Base-by-base conservation (phyloP, 2,888 invertebrate species). In the Tinea trinotella region DNA sequence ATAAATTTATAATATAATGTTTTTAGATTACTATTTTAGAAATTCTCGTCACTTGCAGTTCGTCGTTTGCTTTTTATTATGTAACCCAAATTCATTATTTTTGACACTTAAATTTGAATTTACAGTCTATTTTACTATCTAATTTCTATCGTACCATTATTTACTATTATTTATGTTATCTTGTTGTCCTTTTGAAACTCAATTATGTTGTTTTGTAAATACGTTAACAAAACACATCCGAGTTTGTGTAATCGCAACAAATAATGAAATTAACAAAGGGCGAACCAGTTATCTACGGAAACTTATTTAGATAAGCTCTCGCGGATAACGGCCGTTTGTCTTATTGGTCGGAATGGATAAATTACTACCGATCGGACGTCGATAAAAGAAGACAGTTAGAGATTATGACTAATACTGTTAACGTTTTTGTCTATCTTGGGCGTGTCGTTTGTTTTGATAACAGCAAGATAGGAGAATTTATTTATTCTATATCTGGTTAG, bases 301-400 rank as follows among this genome's bases (percentile, higher is more conserved):
- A 76, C 78, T 75, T 83, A 82, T 83, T 80, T 77, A 82, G 84
- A 83, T 84, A 82, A 81, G 76, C 76, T 66, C 66, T 68, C 70
- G 71, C 69, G 74, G 74, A 53, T 53, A 74, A 68, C 62, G 67
- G 62, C 62, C 68, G 66, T 70, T 70, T 70, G 64, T 75, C 70
- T 72, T 73, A 75, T 69, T 64, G 66, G 63, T 62, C 62, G 59
- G 59, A 66, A 62, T 62, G 62, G 61, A 61, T 63, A 62, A 64
- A 67, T 68, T 54, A 54, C 54, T 78, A 78, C 36, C 40, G 53
- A 53, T 35, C 53, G 53, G 19, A 24, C 75, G 78, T 73, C 70
- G 80, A 77, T 79, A 76, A 64, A 54, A 44, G 20, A 54, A 17
- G 50, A 55, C 55, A 17, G 18, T 67, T 63, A 64, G 67, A 76